A percentile compares a stretch with the other conserved stretches of the same genome.
Evolutionary conservation across 1,140 invertebrate genomes (phyloP).

Genomic region (Metopolophium dirhodum): DNA sequence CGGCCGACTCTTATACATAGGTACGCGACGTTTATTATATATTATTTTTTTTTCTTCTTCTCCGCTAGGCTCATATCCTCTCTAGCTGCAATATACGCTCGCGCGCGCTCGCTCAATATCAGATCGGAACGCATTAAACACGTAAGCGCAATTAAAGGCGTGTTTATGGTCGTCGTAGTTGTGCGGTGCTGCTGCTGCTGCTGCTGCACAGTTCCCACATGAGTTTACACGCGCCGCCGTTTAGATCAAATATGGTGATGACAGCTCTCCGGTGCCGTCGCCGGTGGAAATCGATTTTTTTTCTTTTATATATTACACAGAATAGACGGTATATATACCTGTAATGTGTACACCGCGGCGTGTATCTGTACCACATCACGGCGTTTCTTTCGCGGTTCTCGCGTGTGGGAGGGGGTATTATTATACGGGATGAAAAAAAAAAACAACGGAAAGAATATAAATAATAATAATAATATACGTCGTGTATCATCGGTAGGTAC

Average conservation of each 20-base stretch:
- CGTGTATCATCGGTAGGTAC: not conserved
- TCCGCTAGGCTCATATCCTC: not conserved
- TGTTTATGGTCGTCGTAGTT: constrained; percentile 22
- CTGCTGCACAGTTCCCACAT: constrained; percentile 3
- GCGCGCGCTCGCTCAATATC: not conserved
- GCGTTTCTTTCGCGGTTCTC: not conserved
- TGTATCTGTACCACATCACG: not conserved
- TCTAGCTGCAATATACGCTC: not conserved
- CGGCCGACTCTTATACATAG: not conserved
- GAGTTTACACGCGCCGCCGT: constrained; percentile 31
- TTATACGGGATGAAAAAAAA: not conserved
- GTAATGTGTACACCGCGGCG: not conserved
- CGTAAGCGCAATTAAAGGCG: constrained; percentile 51
- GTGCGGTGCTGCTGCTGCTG: too few species aligned
- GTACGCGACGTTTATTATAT: not conserved
- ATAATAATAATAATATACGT: not conserved
- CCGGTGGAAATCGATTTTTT: constrained; percentile 31
- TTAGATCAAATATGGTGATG: constrained; percentile 52
- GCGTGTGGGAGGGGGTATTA: not conserved
- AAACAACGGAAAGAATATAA: not conserved
- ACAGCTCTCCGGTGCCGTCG: not conserved
- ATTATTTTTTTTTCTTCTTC: not conserved
- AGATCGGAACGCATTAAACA: constrained; percentile 33
- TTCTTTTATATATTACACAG: not conserved
- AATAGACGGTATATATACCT: not conserved